A percentile compares a stretch with the other conserved stretches of the same genome.
These are phyloP conservation scores for Pseudois nayaur DNA, from an alignment of 2,113 vertebrate species.

Conservation along the genomic window DNA sequence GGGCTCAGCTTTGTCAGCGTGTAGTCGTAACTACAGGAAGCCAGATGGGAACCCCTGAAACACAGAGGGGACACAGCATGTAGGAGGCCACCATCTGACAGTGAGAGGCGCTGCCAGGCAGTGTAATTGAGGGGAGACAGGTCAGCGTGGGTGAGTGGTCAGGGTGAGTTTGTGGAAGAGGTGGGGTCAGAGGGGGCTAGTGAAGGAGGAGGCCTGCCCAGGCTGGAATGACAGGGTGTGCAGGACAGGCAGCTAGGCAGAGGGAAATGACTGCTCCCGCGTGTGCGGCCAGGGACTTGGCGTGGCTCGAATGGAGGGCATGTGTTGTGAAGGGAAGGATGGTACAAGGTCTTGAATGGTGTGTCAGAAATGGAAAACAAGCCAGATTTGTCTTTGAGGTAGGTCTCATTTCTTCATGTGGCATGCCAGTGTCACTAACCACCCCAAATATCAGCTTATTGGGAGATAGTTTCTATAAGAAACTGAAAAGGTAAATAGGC, in stretches of 20 bases:
- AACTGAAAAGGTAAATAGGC: neutral
- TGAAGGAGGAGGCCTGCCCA: neutral
- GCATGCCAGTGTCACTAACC: neutral
- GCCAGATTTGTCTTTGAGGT: neutral
- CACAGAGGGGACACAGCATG: neutral
- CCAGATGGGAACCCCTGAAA: neutral
- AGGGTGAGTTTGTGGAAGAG: neutral
- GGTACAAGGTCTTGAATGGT: neutral
- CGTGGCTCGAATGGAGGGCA: neutral
- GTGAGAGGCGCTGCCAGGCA: neutral
- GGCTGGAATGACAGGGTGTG: neutral
- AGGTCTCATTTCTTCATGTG: neutral
- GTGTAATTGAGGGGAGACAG: neutral
- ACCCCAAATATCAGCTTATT: neutral
- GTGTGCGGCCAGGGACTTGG: rapidly evolving
- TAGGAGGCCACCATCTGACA: no score
- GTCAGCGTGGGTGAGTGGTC: neutral
- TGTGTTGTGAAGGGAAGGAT: neutral
- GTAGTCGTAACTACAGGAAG: neutral
- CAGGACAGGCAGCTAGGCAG: neutral
- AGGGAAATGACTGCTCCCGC: neutral
- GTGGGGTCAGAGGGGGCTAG: no score
- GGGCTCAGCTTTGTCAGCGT: neutral
- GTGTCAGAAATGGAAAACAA: neutral
- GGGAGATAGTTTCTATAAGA: neutral